phyloP scores from a whole-genome alignment of 2,113 vertebrate genomes.

The Albula goreensis region DNA sequence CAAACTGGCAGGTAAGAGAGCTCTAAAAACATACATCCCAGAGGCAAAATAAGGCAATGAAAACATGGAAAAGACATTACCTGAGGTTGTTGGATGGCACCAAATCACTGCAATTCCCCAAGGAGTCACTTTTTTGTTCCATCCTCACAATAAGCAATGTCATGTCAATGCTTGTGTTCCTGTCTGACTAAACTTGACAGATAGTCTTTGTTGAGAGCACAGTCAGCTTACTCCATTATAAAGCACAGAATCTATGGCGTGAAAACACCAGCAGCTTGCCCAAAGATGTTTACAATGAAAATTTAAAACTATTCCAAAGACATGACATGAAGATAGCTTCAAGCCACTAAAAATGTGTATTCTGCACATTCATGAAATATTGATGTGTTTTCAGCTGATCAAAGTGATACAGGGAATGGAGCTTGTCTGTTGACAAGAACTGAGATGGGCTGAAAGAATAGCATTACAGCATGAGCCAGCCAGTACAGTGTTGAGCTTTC shows the following conservation, averaged over 20 bases:
- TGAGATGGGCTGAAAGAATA: background rate
- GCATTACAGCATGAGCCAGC: background rate
- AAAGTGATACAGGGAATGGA: background rate
- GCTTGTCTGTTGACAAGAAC: slow-evolving; percentile 4
- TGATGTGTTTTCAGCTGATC: background rate
- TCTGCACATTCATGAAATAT: background rate
- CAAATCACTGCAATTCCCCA: background rate
- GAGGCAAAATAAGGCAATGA: background rate
- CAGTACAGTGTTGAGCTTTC: background rate
- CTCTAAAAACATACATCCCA: background rate
- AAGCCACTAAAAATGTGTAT: slow-evolving; percentile 7
- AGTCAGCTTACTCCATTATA: background rate
- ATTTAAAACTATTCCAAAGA: slow-evolving; percentile 3
- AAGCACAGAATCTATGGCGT: background rate
- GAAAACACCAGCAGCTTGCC: background rate
- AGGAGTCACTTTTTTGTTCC: background rate
- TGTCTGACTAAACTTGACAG: background rate
- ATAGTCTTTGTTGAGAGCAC: background rate
- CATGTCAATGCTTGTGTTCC: background rate
- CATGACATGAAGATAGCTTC: background rate
- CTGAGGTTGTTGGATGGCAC: background rate
- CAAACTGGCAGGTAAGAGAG: background rate
- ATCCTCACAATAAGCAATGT: background rate
- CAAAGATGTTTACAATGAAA: slow-evolving; percentile 6
- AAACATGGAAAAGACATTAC: background rate